Percentiles rank a stretch among this genome's conserved stretches.
These are phyloP conservation scores for Sylvilagus bachmani DNA, from an alignment of 2,113 vertebrate genomes.

Conservation along the genomic window DNA sequence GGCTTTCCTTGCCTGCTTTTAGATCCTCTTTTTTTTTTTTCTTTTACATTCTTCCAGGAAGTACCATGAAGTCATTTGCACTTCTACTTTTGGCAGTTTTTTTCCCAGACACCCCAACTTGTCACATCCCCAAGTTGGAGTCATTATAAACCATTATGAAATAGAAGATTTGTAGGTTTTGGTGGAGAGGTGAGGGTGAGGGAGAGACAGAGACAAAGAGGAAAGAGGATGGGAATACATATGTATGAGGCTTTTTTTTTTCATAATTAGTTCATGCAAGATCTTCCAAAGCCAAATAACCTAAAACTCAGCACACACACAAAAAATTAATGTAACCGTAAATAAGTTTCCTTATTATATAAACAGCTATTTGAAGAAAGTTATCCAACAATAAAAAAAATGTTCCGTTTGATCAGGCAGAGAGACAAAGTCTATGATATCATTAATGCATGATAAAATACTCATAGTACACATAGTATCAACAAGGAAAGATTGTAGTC, in stretches of 20 bases:
- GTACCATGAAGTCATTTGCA: background rate
- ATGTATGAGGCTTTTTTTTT: background rate
- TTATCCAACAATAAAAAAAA: background rate
- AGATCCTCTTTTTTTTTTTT: background rate
- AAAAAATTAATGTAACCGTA: background rate
- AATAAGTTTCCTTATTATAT: background rate
- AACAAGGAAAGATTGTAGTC: background rate
- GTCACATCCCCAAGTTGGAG: background rate
- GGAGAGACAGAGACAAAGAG: background rate
- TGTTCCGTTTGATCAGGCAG: background rate
- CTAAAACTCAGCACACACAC: slow-evolving; percentile 1
- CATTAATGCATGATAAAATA: background rate
- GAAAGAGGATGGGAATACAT: too few relatives aligned
- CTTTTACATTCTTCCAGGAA: background rate
- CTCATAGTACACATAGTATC: background rate
- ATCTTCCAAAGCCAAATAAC: background rate
- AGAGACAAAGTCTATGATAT: background rate
- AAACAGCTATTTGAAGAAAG: background rate
- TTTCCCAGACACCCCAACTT: background rate
- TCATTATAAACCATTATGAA: background rate
- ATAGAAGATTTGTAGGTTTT: background rate
- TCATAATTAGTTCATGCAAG: background rate
- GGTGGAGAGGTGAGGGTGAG: too few relatives aligned
- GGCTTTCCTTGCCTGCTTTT: background rate
- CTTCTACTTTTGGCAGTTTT: background rate